Base-by-base conservation (phyloP, 2,113 vertebrate genomes). In the Anhinga rufa region DNA sequence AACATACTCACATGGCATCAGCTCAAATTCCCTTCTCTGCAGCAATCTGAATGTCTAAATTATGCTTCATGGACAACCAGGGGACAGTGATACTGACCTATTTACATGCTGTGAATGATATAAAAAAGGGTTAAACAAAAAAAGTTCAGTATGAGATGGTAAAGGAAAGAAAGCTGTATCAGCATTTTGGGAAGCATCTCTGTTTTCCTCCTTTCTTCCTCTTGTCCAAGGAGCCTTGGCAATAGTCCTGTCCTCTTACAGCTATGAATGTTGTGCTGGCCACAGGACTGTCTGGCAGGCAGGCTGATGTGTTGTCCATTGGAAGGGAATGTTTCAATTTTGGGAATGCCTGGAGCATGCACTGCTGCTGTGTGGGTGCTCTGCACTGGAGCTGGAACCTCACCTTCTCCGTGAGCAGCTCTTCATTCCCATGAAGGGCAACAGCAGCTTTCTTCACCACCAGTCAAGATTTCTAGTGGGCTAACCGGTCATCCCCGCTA, bases 341-440 rank as follows among this genome's bases (percentile, higher is more conserved):
- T 17, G 26, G 76, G 69, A 78, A 44, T 0, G 0, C n/a, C 38
- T 62, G 42, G 22, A 7, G 1, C 24, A 12, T 0, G 4, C 18
- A 14, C 14, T 66, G 40, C 51, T 88, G 52, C 38, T 24, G 4
- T 1, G 0, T 26, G n/a, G n/a, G 54, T 32, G 18, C 40, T 88
- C 17, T 83, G n/a, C 49, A 18, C 19, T 38, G 29, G 26, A 74
- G 55, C 10, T 55, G 64, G 68, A 72, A 51, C 20, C 13, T 89
- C 4, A 1, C 22, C 21, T 82, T 62, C 4, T 3, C 26, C 6
- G 5, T 42, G 26, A 69, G 62, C 48, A 49, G 42, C 29, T 78
- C 14, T 55, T 80, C 0, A 0, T 80, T 88, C 32, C 62, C n/a
- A 22, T 32, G 10, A 51, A 31, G 28, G 74, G 54, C 44, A 54